Evolutionary conservation across 2,113 vertebrate species (phyloP), one percentile per base, ranked within the genome.

Genomic region (Nycticorax nycticorax): DNA sequence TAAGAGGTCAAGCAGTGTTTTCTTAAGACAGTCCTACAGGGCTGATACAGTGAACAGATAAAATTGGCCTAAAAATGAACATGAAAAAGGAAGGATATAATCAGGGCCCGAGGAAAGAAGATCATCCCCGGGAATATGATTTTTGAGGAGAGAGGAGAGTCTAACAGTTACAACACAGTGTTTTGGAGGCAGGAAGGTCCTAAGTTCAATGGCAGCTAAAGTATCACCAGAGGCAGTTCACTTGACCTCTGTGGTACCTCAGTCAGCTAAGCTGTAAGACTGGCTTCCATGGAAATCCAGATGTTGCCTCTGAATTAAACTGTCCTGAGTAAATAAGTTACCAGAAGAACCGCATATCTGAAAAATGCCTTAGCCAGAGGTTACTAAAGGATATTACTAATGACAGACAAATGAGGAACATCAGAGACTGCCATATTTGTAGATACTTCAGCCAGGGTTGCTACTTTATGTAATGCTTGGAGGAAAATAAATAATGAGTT

Each of bases 251-350:
- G 77, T 94, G 93, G 78, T 97, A 96, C 97, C 97, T 97, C 95
- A 96, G 95, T 93, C 97, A 98, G 96, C 85, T 95, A 95, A 97
- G 92, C 96, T 97, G 97, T 97, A 98, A 98, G 96, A 96, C 94
- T 97, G 94, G 95, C 94, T 98, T 93, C 92, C 96, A 90, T 83
- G 80, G 76, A 96, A 98, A 98, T 97, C 96, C 96, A 98, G 95
- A 97, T 97, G 95, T 94, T 97, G 92, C 85, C 77, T 95, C 91
- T 92, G 93, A 95, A 97, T 87, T 95, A 92, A 96, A 94, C 80
- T 92, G 72, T 89, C 74, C 97, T 97, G 97, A 98, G 93, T 98
- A 98, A 98, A 96, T 97, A 96, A 95, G 95, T 96, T 97, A 96
- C 96, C 93, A 94, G 95, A 90, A 94, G 89, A 90, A 52, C 43